These are phyloP conservation scores for Platypus cylindrus DNA, from an alignment of 2,888 invertebrate genomes.

Conservation along the genomic window DNA sequence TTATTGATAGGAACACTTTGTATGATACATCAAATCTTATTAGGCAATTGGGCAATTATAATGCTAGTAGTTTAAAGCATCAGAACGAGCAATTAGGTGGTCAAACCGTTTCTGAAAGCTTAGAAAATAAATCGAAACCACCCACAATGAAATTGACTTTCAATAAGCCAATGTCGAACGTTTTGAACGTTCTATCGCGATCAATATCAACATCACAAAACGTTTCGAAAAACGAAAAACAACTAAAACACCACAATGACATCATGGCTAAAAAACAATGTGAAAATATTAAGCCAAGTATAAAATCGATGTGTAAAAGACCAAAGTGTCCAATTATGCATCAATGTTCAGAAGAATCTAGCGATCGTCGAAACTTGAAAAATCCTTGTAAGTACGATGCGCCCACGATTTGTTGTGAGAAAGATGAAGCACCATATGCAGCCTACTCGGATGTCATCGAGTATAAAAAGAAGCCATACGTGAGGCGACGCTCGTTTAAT, in stretches of 20 bases:
- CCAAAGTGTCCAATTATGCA: constrained; percentile 6
- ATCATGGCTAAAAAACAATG: constrained; percentile 8
- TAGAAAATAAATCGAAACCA: constrained; percentile 4
- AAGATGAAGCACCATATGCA: constrained; percentile 22
- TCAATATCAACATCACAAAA: constrained; percentile 10
- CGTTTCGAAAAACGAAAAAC: constrained; percentile 3
- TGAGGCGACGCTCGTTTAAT: constrained; percentile 14
- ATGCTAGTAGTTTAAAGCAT: not conserved
- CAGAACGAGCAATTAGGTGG: not conserved
- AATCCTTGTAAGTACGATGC: constrained; percentile 2
- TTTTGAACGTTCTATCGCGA: constrained; percentile 7
- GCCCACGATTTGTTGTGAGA: constrained; percentile 18
- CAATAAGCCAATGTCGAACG: constrained; percentile 1
- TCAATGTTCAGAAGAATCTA: not conserved
- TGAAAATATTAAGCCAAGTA: constrained; percentile 6
- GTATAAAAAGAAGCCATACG: constrained; percentile 10
- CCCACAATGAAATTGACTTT: not conserved
- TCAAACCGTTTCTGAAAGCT: too few relatives aligned
- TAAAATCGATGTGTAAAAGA: constrained; percentile 7
- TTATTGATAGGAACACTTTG: too few relatives aligned
- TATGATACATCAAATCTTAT: not conserved
- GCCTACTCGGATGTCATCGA: constrained; percentile 21
- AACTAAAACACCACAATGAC: constrained; percentile 7
- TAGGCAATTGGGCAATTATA: not conserved
- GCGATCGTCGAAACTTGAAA: constrained; percentile 2